A percentile compares a stretch with the other conserved stretches of the same genome.
Conservation (phyloP, 2,113 vertebrate genomes). For the Nyctibius bracteatus region DNA sequence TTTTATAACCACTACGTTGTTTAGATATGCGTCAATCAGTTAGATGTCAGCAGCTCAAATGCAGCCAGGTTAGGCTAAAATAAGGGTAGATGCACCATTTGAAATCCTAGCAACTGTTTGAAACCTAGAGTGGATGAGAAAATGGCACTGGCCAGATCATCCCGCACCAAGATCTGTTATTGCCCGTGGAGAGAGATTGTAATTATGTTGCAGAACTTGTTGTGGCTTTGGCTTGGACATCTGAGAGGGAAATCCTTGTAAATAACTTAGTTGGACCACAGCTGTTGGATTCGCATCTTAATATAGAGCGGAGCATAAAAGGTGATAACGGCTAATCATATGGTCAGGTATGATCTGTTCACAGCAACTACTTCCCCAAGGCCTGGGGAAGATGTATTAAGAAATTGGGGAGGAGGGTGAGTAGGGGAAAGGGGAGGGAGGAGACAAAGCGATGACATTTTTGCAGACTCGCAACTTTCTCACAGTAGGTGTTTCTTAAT, state of each 20-base stretch:
- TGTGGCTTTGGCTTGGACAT: not conserved
- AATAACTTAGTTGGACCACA: not conserved
- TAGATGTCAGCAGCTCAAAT: not conserved
- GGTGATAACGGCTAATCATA: not conserved
- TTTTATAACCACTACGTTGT: not conserved
- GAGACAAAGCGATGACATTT: not conserved
- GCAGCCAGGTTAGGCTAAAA: not conserved
- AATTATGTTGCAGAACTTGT: not conserved
- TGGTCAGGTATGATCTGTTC: not conserved
- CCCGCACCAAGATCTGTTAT: not conserved
- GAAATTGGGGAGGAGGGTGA: constrained; percentile 34
- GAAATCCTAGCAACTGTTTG: not conserved
- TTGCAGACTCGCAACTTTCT: not conserved
- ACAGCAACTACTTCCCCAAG: constrained; percentile 10
- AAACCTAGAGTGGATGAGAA: not conserved
- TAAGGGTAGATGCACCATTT: not conserved
- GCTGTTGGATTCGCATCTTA: not conserved
- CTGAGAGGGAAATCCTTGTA: not conserved
- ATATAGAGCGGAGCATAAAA: not conserved
- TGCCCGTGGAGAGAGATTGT: not conserved
- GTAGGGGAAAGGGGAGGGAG: constrained; percentile 9
- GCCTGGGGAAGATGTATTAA: constrained; percentile 24
- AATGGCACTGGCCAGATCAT: not conserved
- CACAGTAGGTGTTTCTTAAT: not conserved
- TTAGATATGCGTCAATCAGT: not conserved